These are phyloP conservation scores for Oedothorax gibbosus DNA, from an alignment of 1,140 invertebrate species.

Conservation along the genomic window DNA sequence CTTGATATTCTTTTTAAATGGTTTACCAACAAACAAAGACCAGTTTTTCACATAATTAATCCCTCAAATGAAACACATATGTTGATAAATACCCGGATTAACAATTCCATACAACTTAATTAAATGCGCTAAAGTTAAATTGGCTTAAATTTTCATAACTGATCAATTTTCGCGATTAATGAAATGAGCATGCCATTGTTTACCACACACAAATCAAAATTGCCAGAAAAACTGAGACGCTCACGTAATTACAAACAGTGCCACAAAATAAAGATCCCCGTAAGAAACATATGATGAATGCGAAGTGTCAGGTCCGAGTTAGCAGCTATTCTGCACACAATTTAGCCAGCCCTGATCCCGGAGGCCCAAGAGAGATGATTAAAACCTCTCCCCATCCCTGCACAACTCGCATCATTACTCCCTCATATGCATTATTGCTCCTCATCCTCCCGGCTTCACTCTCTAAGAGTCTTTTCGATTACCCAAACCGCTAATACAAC, in stretches of 20 bases:
- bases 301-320: conserved; percentile 41
- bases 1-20: no score
- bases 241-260: not conserved
- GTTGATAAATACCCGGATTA: no score
- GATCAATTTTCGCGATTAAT: no score
- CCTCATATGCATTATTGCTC: conserved; percentile 59
- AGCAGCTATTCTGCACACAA: conserved; percentile 51
- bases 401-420: conserved; percentile 52
- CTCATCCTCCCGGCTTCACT: conserved; percentile 29
- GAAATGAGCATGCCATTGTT: not conserved
- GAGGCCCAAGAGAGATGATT: conserved; percentile 43
- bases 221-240: not conserved
- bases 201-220: not conserved
- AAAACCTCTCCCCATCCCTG: conserved; percentile 26
- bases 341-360: conserved; percentile 27
- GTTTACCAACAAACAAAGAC: no score
- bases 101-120: no score
- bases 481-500: conserved; percentile 33
- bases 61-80: no score
- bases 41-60: no score
- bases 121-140: no score
- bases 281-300: conserved; percentile 46
- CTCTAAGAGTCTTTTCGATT: conserved; percentile 25
- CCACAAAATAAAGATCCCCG: conserved; percentile 15
- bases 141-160: no score